A percentile compares a stretch with the other conserved stretches of the same genome.
Evolutionary conservation across 2,888 invertebrate species (phyloP).

Genomic region (Dinocampus coccinellae): DNA sequence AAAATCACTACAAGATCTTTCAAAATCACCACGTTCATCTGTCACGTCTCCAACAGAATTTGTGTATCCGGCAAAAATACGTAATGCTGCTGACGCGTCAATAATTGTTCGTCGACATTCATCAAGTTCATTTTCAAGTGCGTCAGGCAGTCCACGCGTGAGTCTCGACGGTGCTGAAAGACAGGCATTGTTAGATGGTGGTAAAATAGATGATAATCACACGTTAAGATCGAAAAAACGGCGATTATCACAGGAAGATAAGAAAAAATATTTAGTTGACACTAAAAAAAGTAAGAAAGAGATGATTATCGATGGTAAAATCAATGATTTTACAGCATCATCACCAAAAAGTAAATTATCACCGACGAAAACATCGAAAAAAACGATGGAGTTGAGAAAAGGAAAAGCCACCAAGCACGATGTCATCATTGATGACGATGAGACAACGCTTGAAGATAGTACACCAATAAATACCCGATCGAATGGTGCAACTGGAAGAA

Average conservation of each 20-base stretch:
- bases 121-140: constrained; percentile 85
- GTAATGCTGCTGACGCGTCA: constrained; percentile 78
- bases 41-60: constrained; percentile 54
- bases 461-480: background rate
- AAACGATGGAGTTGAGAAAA: constrained; percentile 30
- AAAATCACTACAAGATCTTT: constrained; percentile 42
- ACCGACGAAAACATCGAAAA: constrained; percentile 28
- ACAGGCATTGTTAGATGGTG: constrained; percentile 29
- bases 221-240: constrained; percentile 54
- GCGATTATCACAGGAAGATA: constrained; percentile 56
- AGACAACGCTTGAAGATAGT: background rate
- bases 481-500: constrained; percentile 42
- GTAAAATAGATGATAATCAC: constrained; percentile 42
- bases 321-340: background rate
- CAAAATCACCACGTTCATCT: constrained; percentile 39
- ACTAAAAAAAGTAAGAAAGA: constrained; percentile 36
- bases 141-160: constrained; percentile 76
- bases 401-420: background rate
- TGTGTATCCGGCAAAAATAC: constrained; percentile 61
- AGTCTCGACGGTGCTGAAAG: constrained; percentile 65
- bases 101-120: constrained; percentile 87
- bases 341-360: constrained; percentile 4
- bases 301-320: constrained; percentile 19
- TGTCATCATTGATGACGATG: background rate
- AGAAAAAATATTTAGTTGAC: constrained; percentile 33